phyloP scores from a whole-genome alignment of 2,797 vertebrate species.

The Fistularia tabacaria region DNA sequence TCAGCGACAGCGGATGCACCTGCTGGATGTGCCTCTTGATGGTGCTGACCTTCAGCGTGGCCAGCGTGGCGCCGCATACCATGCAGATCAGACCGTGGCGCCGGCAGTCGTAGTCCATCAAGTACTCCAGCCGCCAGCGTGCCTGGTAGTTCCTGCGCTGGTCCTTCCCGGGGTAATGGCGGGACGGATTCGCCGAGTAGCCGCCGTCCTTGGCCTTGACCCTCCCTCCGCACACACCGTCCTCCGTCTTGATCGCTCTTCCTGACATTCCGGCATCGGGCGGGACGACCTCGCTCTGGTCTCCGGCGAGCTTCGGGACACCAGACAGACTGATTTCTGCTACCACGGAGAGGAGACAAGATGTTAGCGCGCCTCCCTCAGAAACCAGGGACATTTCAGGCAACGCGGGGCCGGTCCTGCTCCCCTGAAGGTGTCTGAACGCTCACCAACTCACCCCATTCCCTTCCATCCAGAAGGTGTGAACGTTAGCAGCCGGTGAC shows the following conservation, averaged over 20 bases:
- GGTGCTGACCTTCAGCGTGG: slow-evolving; percentile 83
- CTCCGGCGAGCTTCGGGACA: slow-evolving; percentile 15
- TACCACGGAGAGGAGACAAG: slow-evolving; percentile 3
- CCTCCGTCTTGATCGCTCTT: slow-evolving; percentile 36
- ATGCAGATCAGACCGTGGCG: slow-evolving; percentile 84
- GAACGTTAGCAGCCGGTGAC: too few species aligned
- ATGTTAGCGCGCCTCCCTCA: neutral
- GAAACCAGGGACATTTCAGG: too few species aligned
- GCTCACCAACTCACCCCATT: too few species aligned
- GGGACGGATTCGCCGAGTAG: slow-evolving; percentile 7
- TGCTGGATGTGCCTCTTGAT: slow-evolving; percentile 88
- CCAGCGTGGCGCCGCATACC: slow-evolving; percentile 81
- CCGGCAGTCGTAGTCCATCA: slow-evolving; percentile 90
- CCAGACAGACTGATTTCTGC: slow-evolving; percentile 40
- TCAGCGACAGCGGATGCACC: slow-evolving; percentile 86
- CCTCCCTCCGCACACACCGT: slow-evolving; percentile 5
- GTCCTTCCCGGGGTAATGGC: slow-evolving; percentile 81
- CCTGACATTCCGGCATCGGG: slow-evolving; percentile 22
- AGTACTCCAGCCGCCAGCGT: slow-evolving; percentile 84
- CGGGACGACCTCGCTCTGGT: slow-evolving; percentile 16
- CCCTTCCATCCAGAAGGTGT: too few species aligned
- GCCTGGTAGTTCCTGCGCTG: slow-evolving; percentile 85
- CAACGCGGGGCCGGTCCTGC: too few species aligned
- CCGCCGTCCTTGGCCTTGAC: slow-evolving; percentile 17
- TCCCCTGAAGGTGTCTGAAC: too few species aligned